phyloP scores from a whole-genome alignment of 1,140 invertebrate species.

The Drosophila bocqueti region DNA sequence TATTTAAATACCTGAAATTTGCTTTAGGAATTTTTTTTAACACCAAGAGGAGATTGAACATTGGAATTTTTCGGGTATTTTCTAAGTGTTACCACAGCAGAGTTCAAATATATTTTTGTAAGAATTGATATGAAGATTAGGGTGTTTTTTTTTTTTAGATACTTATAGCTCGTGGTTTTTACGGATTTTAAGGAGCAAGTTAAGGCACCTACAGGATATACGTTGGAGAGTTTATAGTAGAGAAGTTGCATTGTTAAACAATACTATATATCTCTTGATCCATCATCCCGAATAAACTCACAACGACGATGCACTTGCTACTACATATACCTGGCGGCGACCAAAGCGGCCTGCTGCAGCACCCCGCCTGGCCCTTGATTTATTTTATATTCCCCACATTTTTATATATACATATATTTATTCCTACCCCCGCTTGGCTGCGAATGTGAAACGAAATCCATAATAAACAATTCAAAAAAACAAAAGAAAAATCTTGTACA shows the following conservation, averaged over 20 bases:
- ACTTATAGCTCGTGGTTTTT: neutral
- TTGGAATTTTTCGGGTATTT: neutral
- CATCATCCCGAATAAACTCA: slow-evolving; percentile 15
- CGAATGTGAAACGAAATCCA: slow-evolving; percentile 38
- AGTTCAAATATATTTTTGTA: slow-evolving; percentile 14
- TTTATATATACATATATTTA: slow-evolving; percentile 5
- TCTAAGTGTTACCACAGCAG: neutral
- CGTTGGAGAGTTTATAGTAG: neutral
- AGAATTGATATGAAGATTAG: slow-evolving; percentile 3
- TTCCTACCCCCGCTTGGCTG: slow-evolving; percentile 20
- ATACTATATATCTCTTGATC: neutral
- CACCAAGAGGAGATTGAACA: neutral
- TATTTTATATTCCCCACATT: slow-evolving; percentile 17
- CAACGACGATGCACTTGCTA: slow-evolving; percentile 18
- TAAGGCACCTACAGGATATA: neutral
- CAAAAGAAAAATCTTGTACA: slow-evolving; percentile 33
- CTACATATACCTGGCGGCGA: slow-evolving; percentile 13
- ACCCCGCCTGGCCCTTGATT: slow-evolving; percentile 4
- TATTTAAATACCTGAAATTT: slow-evolving; percentile 1
- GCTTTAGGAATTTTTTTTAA: neutral
- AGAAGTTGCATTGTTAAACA: slow-evolving; percentile 2
- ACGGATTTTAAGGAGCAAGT: neutral
- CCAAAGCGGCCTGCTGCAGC: slow-evolving; percentile 44
- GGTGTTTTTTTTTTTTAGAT: no score
- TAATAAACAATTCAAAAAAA: slow-evolving; percentile 30